These are phyloP conservation scores for Phenganax marumi DNA, from an alignment of 92 coral and sea anemone species.

Conservation along the genomic window DNA sequence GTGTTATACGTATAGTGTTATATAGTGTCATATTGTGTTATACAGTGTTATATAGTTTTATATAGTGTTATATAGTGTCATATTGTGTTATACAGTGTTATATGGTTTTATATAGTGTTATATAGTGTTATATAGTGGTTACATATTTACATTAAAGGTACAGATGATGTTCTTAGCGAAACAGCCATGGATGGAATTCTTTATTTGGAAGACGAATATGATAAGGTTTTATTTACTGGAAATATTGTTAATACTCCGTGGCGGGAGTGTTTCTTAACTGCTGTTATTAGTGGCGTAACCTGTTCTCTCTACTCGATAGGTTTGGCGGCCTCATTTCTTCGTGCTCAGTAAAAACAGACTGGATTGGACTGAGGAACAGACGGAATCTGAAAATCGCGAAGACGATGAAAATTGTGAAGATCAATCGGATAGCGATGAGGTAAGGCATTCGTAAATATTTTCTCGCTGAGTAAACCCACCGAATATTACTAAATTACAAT, in stretches of 20 bases:
- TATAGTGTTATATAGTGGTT: constrained; percentile 36
- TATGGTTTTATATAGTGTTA: too few species aligned
- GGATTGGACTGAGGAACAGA: constrained; percentile 96
- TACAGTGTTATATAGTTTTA: too few species aligned
- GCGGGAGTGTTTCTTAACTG: not conserved
- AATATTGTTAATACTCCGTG: not conserved
- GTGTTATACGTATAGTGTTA: too few species aligned
- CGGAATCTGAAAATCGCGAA: constrained; percentile 73
- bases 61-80: too few species aligned
- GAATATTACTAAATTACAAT: too few species aligned
- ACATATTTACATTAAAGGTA: constrained; percentile 42
- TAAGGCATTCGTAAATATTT: not conserved
- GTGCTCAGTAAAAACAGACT: constrained; percentile 74
- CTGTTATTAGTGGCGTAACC: not conserved
- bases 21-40: too few species aligned
- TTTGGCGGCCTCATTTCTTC: constrained; percentile 92
- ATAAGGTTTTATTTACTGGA: constrained; percentile 12
- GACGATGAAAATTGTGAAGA: constrained; percentile 77
- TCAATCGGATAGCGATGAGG: constrained; percentile 66
- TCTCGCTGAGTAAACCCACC: too few species aligned
- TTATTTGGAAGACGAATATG: constrained; percentile 84
- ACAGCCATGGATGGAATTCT: constrained; percentile 85
- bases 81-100: too few species aligned
- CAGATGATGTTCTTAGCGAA: constrained; percentile 91
- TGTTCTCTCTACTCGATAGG: constrained; percentile 41